Percentiles rank a stretch among this genome's conserved stretches.
phyloP scores from a whole-genome alignment of 2,113 vertebrate genomes.

The Forbesichthys agassizii region DNA sequence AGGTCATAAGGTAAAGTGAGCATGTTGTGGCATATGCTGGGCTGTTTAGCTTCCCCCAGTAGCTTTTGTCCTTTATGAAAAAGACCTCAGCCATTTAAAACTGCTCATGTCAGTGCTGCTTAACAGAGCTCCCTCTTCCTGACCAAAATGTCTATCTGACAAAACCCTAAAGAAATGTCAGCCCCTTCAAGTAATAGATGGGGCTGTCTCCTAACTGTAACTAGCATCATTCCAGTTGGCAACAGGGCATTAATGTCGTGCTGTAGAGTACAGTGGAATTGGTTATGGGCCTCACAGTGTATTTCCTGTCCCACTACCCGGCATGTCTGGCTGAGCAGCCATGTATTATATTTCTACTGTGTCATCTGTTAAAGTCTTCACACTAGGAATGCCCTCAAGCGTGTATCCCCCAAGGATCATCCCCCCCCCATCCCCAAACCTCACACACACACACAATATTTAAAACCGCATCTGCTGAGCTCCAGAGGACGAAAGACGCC shows the following conservation, averaged over 20 bases:
- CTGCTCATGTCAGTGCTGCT: background rate
- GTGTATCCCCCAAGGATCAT: slow-evolving; percentile 50
- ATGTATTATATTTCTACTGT: slow-evolving; percentile 58
- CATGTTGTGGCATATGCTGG: background rate
- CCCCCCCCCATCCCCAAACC: slow-evolving; percentile 8
- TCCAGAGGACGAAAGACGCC: slow-evolving; percentile 40
- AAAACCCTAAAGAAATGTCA: background rate
- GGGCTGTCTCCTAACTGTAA: background rate
- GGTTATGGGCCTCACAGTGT: slow-evolving; percentile 16
- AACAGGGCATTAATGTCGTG: slow-evolving; percentile 25
- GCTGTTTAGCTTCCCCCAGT: slow-evolving; percentile 1
- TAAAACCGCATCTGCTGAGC: slow-evolving; percentile 37
- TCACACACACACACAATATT: slow-evolving; percentile 15
- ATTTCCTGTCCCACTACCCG: slow-evolving; percentile 6
- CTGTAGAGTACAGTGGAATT: slow-evolving; percentile 54
- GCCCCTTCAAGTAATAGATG: slow-evolving; percentile 7
- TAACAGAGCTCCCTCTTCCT: background rate
- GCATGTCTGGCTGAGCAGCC: slow-evolving; percentile 36
- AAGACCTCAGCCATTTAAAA: background rate
- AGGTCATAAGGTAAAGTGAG: slow-evolving; percentile 12
- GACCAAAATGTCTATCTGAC: background rate
- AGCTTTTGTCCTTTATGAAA: background rate
- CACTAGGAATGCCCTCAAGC: slow-evolving; percentile 40
- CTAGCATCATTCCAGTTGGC: background rate
- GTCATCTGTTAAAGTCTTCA: slow-evolving; percentile 76